Conservation (phyloP, 2,113 vertebrate genomes). For the Psilopsiagon aurifrons region DNA sequence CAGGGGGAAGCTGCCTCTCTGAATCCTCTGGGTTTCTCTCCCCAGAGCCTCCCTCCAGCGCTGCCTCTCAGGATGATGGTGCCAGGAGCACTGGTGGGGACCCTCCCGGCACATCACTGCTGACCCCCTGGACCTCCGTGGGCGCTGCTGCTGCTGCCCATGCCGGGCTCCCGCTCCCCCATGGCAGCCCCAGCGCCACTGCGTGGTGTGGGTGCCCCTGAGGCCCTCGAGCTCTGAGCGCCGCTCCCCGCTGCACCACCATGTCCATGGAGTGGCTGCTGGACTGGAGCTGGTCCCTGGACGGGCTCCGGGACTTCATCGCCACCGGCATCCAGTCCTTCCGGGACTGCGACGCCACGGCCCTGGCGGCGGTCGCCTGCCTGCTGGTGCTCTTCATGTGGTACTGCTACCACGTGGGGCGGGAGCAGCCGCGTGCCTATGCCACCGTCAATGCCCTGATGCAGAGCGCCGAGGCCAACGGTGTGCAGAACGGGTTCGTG, state of each 20-base stretch:
- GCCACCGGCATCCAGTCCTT: constrained; percentile 89
- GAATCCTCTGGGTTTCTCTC: background rate
- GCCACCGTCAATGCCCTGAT: constrained; percentile 73
- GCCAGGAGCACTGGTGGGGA: fast-evolving
- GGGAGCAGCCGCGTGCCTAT: constrained; percentile 86
- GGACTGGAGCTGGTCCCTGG: constrained; percentile 89
- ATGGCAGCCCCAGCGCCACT: constrained; percentile 1
- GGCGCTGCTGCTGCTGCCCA: background rate
- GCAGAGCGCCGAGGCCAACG: constrained; percentile 70
- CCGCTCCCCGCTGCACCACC: background rate
- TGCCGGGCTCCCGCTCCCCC: constrained; percentile 34
- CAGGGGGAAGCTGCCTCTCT: background rate
- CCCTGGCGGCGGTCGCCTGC: constrained; percentile 82
- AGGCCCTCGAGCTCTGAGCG: constrained; percentile 51
- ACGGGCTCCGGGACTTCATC: constrained; percentile 87
- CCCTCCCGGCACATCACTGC: background rate
- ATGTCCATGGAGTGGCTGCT: constrained; percentile 79
- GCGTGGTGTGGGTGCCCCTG: constrained; percentile 62
- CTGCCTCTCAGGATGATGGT: background rate
- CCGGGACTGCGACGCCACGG: constrained; percentile 88
- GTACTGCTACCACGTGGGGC: constrained; percentile 97
- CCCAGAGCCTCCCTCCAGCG: background rate
- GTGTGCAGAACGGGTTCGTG: constrained; percentile 87
- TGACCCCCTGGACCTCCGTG: background rate
- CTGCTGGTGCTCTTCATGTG: constrained; percentile 91